Evolutionary conservation across 2,797 vertebrate species (phyloP).

Genomic region (Propithecus deckenii): DNA sequence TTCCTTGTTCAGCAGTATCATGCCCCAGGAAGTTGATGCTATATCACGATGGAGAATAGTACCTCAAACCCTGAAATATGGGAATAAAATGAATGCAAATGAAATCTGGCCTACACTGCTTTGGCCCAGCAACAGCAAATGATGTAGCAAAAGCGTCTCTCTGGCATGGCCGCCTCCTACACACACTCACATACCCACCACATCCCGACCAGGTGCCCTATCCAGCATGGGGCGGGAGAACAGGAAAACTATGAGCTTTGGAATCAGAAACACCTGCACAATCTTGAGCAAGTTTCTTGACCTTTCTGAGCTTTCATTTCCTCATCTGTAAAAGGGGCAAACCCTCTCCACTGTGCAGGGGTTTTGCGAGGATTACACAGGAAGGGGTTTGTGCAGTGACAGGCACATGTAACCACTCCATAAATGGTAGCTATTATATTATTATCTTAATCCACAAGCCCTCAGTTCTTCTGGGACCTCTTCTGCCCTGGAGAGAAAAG

Average conservation of each 20-base stretch:
- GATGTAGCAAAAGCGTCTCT: too few species aligned
- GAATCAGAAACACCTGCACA: background rate
- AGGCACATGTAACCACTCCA: background rate
- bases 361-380: background rate
- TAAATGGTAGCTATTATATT: background rate
- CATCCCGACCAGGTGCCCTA: background rate
- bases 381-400: background rate
- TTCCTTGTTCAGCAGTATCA: background rate
- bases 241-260: background rate
- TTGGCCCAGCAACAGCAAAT: background rate
- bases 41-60: background rate
- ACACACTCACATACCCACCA: background rate
- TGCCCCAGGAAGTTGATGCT: background rate
- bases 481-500: background rate
- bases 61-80: background rate
- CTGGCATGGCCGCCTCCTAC: accelerated
- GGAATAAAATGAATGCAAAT: background rate
- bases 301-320: background rate
- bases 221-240: accelerated
- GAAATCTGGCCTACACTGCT: background rate
- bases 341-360: background rate
- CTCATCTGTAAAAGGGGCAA: background rate
- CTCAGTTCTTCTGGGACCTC: background rate
- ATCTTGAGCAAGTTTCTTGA: background rate
- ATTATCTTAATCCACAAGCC: background rate